phyloP scores from a whole-genome alignment of 1,140 invertebrate genomes.

The Drosophila murphyi region DNA sequence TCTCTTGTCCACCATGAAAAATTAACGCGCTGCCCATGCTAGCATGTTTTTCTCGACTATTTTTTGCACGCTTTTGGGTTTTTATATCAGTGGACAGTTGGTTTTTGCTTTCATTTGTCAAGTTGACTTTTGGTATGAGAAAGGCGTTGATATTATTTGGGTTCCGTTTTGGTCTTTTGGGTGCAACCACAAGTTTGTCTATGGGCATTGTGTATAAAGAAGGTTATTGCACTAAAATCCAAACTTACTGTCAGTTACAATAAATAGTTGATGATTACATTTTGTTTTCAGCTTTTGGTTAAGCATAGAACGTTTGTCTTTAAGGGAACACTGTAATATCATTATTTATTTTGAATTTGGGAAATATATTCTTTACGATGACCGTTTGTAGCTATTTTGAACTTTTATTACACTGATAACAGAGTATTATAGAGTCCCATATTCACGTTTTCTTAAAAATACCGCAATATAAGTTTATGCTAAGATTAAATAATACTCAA shows the following conservation, averaged over 20 bases:
- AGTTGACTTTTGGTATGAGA: constrained; percentile 43
- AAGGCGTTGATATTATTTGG: constrained; percentile 32
- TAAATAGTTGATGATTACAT: neutral
- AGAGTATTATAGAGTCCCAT: neutral
- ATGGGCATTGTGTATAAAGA: constrained; percentile 12
- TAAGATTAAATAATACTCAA: neutral
- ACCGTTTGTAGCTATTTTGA: neutral
- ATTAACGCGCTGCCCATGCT: constrained; percentile 77
- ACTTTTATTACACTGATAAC: neutral
- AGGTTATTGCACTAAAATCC: constrained; percentile 49
- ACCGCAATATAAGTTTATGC: neutral
- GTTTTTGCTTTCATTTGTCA: constrained; percentile 79
- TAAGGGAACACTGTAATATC: no score
- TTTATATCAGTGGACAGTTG: constrained; percentile 65
- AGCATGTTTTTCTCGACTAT: constrained; percentile 50
- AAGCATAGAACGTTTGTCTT: neutral
- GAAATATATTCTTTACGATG: neutral
- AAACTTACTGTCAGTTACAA: constrained; percentile 17
- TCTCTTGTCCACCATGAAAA: constrained; percentile 77
- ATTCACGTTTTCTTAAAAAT: neutral
- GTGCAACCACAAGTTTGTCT: constrained; percentile 26
- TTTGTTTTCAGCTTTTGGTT: neutral
- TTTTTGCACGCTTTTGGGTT: constrained; percentile 56
- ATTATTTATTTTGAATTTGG: neutral
- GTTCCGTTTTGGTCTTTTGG: constrained; percentile 26